Base-by-base conservation (phyloP, 2,888 invertebrate species). In the Drosophila buzzatii region DNA sequence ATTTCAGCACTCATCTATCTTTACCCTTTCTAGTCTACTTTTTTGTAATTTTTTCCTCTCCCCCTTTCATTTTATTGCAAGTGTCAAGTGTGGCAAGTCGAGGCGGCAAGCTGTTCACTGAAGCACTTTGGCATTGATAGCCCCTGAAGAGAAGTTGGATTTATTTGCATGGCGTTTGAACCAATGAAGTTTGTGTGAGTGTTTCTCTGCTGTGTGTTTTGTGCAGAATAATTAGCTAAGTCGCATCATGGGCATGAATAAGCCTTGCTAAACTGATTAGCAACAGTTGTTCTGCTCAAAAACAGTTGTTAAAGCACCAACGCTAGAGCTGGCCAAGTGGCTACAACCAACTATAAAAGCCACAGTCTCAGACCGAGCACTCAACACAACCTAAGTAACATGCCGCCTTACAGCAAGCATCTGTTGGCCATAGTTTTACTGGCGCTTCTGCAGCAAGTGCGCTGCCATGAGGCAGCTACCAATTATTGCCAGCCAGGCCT, bases 81-180 rank as follows among this genome's bases (percentile, higher is more conserved):
- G 73, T 86, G 85, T 84, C 87, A 85, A 85, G 85, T 86, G 86
- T 67, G 75, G 66, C 84, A 77, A 70, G 86, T 69, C 72, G 62
- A 68, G 78, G 73, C 44, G 76, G 66, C 66, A 31, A 64, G 69
- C 75, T 56, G 37, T 81, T 62, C 61, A 85, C 49, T 67, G 55
- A 60, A 73, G 47, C 61, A 61, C 81, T 59, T 78, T 66, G 70
- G 53, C 78, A 88, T 85, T 85, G 85, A 83, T 82, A 75, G 70
- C 52, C 55, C 55, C 69, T 39, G 58, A 71, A 65, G 81, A 70
- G 71, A 77, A 74, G 72, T 75, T 73, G 57, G 31, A 51, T 55
- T 47, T 52, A 71, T 37, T 62, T 65, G 53, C 61, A 58, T 76
- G 77, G 53, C 70, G 73, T 70, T 80, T 73, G 70, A 79, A 51